Evolutionary conservation across 2,888 invertebrate species (phyloP), one percentile per base, ranked within the genome.

Genomic region (Euproctis similis): DNA sequence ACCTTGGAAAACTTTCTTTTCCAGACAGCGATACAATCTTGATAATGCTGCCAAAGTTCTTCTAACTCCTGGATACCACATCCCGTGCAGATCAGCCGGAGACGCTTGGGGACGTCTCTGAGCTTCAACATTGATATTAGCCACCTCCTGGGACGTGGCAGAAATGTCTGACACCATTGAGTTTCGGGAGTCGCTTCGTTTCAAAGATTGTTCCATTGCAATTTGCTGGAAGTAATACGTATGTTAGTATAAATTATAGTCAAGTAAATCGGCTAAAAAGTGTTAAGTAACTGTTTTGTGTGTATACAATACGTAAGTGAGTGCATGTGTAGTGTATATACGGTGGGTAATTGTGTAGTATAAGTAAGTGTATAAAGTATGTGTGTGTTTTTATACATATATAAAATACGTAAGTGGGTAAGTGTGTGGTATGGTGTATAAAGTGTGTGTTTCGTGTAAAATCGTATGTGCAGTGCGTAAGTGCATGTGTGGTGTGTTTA

Each of bases 21-120:
- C 98, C 6, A 99, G 88, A 63, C 98, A 98, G 27, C 97, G 88
- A 49, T 80, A 78, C 0, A 80, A 87, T 36, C 98, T 91, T 0
- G 98, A 98, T 2, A 99, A 84, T 39, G 97, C 98, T 10, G 98
- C 95, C 9, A 99, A 76, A 0, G 98, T 97, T 23, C 99, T 86
- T 9, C 98, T 87, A 0, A 99, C 97, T 0, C 96, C 97, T 0
- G 99, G 99, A 75, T 98, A 99, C 99, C 99, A 99, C 97, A 99
- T 97, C 12, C 98, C 99, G 75, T 98, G 98, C 16, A 98, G 85
- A 85, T 99, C 98, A 0, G 98, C 96, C 0, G 97, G 95, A 0
- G 95, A 95, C 60, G 91, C 91, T 5, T 60, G 70, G 8, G 81
- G 52, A 34, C 76, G 27, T 1, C 73, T 37, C 19, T 72, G 73